Evolutionary conservation across 2,888 invertebrate genomes (phyloP).

Genomic region (Callinectes sapidus): DNA sequence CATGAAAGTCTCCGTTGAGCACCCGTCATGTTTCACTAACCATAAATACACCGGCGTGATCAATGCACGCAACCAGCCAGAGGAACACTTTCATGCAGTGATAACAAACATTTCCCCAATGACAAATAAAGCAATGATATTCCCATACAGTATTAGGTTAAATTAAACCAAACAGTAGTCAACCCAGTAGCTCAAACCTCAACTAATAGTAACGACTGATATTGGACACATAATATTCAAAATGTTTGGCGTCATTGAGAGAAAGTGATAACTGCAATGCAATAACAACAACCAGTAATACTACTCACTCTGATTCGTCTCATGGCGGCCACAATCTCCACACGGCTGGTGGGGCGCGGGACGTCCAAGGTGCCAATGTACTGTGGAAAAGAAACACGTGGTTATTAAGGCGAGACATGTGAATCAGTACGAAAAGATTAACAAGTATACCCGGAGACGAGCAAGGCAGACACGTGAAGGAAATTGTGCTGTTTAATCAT

Average conservation of each 20-base stretch:
- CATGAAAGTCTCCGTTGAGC: not conserved
- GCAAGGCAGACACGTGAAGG: not conserved
- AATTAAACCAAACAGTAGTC: not conserved
- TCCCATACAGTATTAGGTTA: not conserved
- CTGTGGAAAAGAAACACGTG: slow-evolving; percentile 81
- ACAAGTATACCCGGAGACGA: not conserved
- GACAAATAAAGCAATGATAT: not conserved
- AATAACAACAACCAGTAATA: not conserved
- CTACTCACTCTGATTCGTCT: slow-evolving; percentile 93
- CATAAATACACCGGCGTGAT: not conserved
- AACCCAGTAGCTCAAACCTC: not conserved
- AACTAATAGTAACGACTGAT: not conserved
- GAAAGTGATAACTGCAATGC: not conserved
- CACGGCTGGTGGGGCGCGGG: slow-evolving; percentile 94
- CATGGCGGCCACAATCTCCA: slow-evolving; percentile 99
- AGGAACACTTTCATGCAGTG: not conserved
- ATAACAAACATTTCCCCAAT: not conserved
- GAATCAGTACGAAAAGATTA: not conserved
- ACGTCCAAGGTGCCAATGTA: slow-evolving; percentile 99
- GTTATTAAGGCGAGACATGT: not conserved
- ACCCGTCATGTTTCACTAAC: slow-evolving; percentile 21
- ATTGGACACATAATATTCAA: not conserved
- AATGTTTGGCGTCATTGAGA: not conserved
- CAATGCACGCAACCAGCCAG: not conserved
- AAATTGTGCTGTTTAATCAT: not conserved